Conservation (phyloP, 2,797 vertebrate genomes). For the Gila robusta region DNA sequence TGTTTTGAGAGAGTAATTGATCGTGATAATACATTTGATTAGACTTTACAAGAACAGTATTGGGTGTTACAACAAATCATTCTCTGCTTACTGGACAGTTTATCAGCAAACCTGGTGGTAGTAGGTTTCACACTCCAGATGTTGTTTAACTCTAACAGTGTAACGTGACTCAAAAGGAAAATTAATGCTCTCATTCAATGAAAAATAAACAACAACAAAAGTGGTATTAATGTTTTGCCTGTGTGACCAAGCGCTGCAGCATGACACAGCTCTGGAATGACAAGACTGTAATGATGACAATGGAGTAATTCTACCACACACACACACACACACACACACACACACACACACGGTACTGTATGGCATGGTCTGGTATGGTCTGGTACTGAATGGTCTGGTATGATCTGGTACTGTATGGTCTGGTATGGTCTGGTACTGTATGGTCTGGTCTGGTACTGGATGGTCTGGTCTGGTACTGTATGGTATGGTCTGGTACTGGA, state of each 20-base stretch:
- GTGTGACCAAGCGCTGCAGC: neutral
- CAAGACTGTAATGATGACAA: conserved; percentile 8
- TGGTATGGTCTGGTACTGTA: no score
- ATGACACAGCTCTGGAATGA: conserved; percentile 7
- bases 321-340: neutral
- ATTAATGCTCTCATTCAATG: neutral
- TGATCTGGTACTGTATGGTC: no score
- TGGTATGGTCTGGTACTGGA: no score
- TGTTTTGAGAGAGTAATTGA: neutral
- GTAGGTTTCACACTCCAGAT: neutral
- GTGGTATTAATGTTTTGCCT: conserved; percentile 27
- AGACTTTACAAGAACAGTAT: neutral
- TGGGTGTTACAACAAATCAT: neutral
- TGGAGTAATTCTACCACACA: conserved; percentile 10
- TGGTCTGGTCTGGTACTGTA: no score
- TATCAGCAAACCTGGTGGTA: neutral
- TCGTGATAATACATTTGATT: neutral
- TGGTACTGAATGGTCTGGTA: no score
- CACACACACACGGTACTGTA: no score
- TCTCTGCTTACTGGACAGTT: neutral
- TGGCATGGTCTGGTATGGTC: no score
- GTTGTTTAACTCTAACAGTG: neutral
- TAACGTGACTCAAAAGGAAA: neutral
- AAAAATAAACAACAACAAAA: conserved; percentile 31
- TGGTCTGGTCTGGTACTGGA: no score